Evolutionary conservation across 2,888 invertebrate genomes (phyloP).

Genomic region (Seira ritae): DNA sequence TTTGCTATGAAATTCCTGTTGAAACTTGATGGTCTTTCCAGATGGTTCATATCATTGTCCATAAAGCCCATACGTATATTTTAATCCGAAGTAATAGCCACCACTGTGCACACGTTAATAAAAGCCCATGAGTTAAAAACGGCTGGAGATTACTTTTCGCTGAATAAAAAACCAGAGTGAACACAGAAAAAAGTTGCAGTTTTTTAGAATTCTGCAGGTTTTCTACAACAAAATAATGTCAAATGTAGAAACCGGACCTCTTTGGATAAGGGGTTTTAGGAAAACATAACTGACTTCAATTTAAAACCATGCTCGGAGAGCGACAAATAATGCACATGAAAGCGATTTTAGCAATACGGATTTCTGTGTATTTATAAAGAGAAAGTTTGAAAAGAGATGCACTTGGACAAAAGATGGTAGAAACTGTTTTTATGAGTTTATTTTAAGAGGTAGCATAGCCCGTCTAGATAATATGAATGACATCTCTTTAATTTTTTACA

Average conservation of each 20-base stretch:
- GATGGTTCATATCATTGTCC: slow-evolving; percentile 21
- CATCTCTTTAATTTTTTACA: too few species aligned
- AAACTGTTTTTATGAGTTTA: too few species aligned
- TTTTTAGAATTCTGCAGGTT: not conserved
- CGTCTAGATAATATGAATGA: too few species aligned
- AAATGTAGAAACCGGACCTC: not conserved
- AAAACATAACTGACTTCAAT: not conserved
- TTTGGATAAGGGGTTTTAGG: not conserved
- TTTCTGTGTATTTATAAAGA: too few species aligned
- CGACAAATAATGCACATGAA: not conserved
- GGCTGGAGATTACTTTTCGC: not conserved
- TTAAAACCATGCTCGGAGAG: not conserved
- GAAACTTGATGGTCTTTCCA: slow-evolving; percentile 11
- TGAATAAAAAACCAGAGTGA: not conserved
- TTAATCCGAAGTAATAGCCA: not conserved
- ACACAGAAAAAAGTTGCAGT: not conserved
- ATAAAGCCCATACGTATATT: not conserved
- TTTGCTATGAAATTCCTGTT: not conserved
- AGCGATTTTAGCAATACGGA: too few species aligned
- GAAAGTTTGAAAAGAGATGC: too few species aligned
- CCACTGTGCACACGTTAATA: not conserved
- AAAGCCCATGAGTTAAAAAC: not conserved
- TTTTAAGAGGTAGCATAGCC: too few species aligned
- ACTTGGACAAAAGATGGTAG: too few species aligned
- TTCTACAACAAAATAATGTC: not conserved